These are phyloP conservation scores for Phaethon lepturus DNA, from an alignment of 2,113 vertebrate species.

Conservation along the genomic window DNA sequence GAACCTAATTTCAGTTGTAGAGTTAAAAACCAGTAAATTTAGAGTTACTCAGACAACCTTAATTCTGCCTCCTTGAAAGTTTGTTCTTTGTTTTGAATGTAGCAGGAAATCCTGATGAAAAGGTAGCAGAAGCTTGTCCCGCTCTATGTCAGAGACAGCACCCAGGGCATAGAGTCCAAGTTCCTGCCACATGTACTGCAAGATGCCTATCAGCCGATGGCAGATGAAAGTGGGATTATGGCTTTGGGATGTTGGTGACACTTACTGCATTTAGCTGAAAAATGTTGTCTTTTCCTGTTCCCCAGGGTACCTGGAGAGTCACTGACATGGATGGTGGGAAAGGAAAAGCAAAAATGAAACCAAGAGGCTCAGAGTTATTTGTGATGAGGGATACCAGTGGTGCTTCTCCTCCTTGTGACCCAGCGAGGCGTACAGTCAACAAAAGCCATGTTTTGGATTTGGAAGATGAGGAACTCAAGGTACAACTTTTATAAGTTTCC, in stretches of 20 bases:
- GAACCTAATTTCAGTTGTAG: background rate
- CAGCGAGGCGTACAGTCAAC: background rate
- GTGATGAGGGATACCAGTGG: background rate
- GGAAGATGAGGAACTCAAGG: background rate
- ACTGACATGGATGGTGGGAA: background rate
- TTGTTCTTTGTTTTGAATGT: background rate
- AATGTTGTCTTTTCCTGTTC: background rate
- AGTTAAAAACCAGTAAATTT: background rate
- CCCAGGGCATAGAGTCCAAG: background rate
- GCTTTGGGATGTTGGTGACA: background rate
- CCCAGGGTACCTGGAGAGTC: background rate
- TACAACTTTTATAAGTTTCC: background rate
- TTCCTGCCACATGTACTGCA: background rate
- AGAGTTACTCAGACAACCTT: background rate
- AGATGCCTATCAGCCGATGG: accelerated
- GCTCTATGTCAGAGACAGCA: accelerated
- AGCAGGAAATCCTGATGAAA: background rate
- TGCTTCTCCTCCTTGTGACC: background rate
- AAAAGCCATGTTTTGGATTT: background rate
- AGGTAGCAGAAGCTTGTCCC: background rate
- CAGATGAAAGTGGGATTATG: background rate
- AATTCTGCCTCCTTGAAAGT: background rate
- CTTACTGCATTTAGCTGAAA: background rate
- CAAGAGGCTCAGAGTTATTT: background rate
- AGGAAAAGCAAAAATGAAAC: background rate